Percentiles rank a stretch among this genome's conserved stretches.
Evolutionary conservation across 2,113 vertebrate species (phyloP).

Genomic region (Canis aureus): DNA sequence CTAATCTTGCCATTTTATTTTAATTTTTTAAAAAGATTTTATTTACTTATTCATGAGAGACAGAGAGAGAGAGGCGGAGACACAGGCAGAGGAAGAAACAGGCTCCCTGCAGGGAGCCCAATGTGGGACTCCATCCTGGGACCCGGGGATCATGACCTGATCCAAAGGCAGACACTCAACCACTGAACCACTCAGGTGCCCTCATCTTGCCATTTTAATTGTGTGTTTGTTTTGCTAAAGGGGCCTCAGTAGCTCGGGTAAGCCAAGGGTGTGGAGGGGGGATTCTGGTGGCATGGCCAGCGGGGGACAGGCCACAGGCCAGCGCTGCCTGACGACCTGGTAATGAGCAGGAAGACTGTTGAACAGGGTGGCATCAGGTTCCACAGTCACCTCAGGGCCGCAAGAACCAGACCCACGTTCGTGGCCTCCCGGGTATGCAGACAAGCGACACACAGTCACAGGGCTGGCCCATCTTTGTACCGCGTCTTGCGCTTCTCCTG

Average conservation of each 20-base stretch:
- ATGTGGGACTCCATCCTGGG: too few relatives aligned
- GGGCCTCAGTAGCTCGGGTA: not conserved
- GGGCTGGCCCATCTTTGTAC: not conserved
- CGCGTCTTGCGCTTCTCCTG: not conserved
- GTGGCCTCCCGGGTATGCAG: not conserved
- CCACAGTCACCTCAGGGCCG: not conserved
- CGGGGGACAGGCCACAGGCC: too few relatives aligned
- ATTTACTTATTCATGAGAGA: too few relatives aligned
- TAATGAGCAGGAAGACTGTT: not conserved
- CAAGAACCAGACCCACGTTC: not conserved
- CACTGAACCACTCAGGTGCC: too few relatives aligned
- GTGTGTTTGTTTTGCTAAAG: not conserved
- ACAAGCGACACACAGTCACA: not conserved
- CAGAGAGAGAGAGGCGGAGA: too few relatives aligned
- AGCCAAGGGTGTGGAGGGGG: not conserved
- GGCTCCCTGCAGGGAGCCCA: too few relatives aligned
- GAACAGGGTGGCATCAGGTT: not conserved
- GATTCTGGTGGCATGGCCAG: not conserved
- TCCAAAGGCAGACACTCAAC: too few relatives aligned
- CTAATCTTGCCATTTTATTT: not conserved
- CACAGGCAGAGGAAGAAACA: too few relatives aligned
- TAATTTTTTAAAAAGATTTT: too few relatives aligned
- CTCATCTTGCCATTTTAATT: not conserved
- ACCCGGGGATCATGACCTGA: too few relatives aligned
- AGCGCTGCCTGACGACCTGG: not conserved